phyloP scores from a whole-genome alignment of 2,797 vertebrate genomes.

The Champsocephalus gunnari region DNA sequence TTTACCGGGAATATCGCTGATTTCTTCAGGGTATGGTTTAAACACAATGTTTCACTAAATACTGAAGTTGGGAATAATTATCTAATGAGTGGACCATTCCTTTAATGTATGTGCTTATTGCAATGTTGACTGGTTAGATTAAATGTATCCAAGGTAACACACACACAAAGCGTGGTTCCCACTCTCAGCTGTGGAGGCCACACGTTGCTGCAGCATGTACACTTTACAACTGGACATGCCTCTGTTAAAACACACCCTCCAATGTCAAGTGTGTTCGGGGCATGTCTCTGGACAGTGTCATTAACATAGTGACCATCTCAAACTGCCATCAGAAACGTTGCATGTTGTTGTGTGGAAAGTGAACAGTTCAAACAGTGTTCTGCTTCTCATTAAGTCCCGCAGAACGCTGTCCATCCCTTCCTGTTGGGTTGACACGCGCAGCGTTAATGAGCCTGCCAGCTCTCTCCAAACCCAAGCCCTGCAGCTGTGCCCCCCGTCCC shows the following conservation, averaged over 20 bases:
- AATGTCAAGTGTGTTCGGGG: not conserved
- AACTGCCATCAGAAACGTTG: not conserved
- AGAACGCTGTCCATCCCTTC: conserved; percentile 69
- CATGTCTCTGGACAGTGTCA: not conserved
- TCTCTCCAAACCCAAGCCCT: conserved; percentile 54
- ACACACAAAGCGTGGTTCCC: too few species aligned
- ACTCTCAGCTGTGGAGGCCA: too few species aligned
- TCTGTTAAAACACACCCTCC: conserved; percentile 5
- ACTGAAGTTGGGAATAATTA: too few species aligned
- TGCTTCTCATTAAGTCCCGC: conserved; percentile 58
- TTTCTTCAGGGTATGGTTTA: too few species aligned
- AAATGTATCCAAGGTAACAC: too few species aligned
- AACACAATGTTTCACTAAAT: too few species aligned
- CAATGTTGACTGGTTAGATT: too few species aligned
- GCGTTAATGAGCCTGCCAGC: conserved; percentile 75
- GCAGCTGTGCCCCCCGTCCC: conserved; percentile 65
- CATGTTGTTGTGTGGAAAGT: conserved; percentile 9
- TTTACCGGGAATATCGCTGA: too few species aligned
- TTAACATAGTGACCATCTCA: conserved; percentile 21
- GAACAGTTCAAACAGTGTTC: conserved; percentile 41
- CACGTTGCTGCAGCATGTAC: too few species aligned
- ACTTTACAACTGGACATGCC: not conserved
- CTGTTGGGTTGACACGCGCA: conserved; percentile 67
- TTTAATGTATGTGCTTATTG: too few species aligned
- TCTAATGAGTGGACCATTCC: too few species aligned